A percentile compares a stretch with the other conserved stretches of the same genome.
These are phyloP conservation scores for Plotosus lineatus DNA, from an alignment of 2,113 vertebrate genomes.

Conservation along the genomic window DNA sequence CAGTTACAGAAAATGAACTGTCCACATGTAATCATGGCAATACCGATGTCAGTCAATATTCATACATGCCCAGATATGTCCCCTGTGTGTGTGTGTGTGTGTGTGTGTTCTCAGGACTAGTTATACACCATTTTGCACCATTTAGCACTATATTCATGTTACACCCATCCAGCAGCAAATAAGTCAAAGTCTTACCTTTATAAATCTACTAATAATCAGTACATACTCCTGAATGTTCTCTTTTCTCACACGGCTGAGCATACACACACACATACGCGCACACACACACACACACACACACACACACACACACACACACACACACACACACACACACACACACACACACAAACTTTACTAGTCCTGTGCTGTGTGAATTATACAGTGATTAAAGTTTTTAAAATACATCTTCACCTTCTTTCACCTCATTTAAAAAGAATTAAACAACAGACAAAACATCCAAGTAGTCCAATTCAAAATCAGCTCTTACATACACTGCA, in stretches of 20 bases:
- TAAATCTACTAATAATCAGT: slow-evolving; percentile 3
- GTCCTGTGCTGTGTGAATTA: no score
- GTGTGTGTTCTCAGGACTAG: not conserved
- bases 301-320: not conserved
- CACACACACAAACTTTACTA: slow-evolving; percentile 2
- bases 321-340: slow-evolving; percentile 8
- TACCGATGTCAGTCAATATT: not conserved
- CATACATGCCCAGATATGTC: not conserved
- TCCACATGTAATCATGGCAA: not conserved
- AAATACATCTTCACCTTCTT: not conserved
- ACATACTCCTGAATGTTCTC: not conserved
- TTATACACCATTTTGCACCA: not conserved
- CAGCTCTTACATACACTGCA: not conserved
- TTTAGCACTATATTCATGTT: not conserved
- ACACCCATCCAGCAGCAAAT: not conserved
- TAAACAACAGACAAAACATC: not conserved
- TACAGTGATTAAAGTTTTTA: no score
- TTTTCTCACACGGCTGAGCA: not conserved
- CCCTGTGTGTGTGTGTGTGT: not conserved
- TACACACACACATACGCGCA: not conserved
- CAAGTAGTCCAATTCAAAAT: not conserved
- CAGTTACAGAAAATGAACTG: no score
- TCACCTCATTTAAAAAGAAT: not conserved
- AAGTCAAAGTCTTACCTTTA: not conserved
- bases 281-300: slow-evolving; percentile 9